Evolutionary conservation across 1,140 invertebrate species (phyloP), one percentile per base, ranked within the genome.

Genomic region (Maconellicoccus hirsutus): DNA sequence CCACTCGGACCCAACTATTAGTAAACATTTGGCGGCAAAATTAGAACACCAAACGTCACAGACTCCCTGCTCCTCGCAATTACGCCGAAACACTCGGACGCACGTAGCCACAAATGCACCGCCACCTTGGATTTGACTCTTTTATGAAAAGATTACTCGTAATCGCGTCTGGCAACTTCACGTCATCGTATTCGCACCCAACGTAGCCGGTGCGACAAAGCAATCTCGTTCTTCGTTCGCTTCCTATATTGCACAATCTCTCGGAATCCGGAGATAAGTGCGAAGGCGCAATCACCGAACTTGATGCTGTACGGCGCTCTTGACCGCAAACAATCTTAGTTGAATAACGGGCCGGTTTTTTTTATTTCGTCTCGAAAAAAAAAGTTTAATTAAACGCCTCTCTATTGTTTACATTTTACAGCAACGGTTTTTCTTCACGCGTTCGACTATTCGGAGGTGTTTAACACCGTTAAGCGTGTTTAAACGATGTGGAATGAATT

Each of bases 221-320:
- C 42, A 52, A 52, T 16, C 42, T 8, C 42, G 29, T 6, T 6
- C 4, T 8, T 8, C 42, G 42, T 16, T 52, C 10, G n/a, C 42
- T 52, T 52, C 42, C 42, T 52, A 52, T 52, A 52, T 52, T 52
- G 42, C 42, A 52, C 42, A 52, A 52, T 52, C 42, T 52, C 2
- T 33, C 42, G 16, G 42, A 12, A 33, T 6, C 4, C 29, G 29
- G 12, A 33, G 29, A 33, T 3, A 33, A 16, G 42, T 16, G 42
- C 6, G 42, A 52, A 52, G 42, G 42, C 16, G 42, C 42, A 52
- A 52, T 52, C 42, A 52, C 42, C 42, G 42, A 52, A 52, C 42
- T 52, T 52, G 42, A 52, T 52, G 42, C 42, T 52, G 42, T 52
- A 19, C n/a, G 12, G n/a, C 42, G 42, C 42, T 52, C 42, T 52